Evolutionary conservation across 2,797 vertebrate species (phyloP).

Genomic region (Pterois miles): DNA sequence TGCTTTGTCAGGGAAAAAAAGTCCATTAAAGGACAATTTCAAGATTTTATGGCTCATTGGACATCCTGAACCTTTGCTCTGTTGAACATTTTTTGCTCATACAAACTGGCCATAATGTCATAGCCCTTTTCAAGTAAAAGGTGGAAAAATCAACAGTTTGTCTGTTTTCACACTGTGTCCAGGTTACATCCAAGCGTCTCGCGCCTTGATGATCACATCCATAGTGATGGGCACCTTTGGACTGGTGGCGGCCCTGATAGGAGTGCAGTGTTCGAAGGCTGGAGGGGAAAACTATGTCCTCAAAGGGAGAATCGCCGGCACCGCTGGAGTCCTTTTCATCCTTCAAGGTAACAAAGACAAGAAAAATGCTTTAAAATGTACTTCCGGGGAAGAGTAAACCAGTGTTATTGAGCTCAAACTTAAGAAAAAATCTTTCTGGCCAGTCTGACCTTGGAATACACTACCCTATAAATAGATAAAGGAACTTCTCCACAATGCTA

Average conservation of each 20-base stretch:
- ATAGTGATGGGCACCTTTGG: slow-evolving; percentile 85
- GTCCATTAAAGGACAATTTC: background rate
- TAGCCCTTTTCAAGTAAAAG: background rate
- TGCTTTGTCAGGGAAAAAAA: background rate
- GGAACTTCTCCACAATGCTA: background rate
- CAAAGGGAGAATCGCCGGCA: slow-evolving; percentile 86
- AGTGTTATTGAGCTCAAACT: background rate
- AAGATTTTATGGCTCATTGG: background rate
- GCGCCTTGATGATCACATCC: slow-evolving; percentile 89
- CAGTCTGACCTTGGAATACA: background rate
- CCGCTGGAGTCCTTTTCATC: slow-evolving; percentile 83
- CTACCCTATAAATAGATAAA: slow-evolving; percentile 7
- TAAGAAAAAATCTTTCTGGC: background rate
- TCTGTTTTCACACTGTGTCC: background rate
- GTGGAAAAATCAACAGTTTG: background rate
- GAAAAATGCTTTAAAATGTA: background rate
- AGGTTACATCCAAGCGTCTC: slow-evolving; percentile 92
- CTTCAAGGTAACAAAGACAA: slow-evolving; percentile 83
- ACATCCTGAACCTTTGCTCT: background rate
- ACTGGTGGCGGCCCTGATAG: slow-evolving; percentile 80
- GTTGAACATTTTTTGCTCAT: background rate
- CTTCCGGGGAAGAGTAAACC: background rate
- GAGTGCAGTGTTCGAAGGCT: slow-evolving; percentile 88
- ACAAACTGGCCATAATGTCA: background rate
- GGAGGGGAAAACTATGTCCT: slow-evolving; percentile 78